Percentiles rank a stretch among this genome's conserved stretches.
Conservation (phyloP, 2,797 vertebrate species). For the Graptemys geographica region DNA sequence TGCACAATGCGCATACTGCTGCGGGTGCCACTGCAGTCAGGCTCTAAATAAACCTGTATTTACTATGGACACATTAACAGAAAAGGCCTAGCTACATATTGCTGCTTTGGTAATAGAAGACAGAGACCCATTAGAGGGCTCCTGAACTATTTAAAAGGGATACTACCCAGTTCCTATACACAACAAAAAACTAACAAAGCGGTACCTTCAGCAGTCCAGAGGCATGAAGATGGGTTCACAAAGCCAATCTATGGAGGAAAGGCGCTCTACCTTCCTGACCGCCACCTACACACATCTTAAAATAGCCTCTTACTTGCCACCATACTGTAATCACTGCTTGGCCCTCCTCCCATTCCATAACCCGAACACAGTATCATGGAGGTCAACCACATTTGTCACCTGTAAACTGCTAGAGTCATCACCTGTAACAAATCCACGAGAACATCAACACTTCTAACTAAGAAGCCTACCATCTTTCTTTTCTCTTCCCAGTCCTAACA, state of each 20-base stretch:
- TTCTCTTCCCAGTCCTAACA: not conserved
- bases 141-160: not conserved
- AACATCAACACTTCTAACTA: not conserved
- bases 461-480: not conserved
- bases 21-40: not conserved
- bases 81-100: not conserved
- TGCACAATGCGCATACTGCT: too few relatives aligned
- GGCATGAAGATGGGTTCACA: not conserved
- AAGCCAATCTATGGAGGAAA: not conserved
- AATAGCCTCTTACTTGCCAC: slow-evolving; percentile 10
- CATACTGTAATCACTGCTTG: accelerated
- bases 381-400: slow-evolving; percentile 17
- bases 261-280: not conserved
- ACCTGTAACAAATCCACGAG: slow-evolving; percentile 9
- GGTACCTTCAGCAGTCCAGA: not conserved
- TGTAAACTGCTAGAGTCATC: slow-evolving; percentile 13
- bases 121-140: not conserved
- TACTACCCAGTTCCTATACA: not conserved
- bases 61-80: not conserved
- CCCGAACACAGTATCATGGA: slow-evolving; percentile 7
- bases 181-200: not conserved
- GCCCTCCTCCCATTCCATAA: slow-evolving; percentile 2
- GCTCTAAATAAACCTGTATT: not conserved
- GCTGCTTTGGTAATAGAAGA: not conserved
- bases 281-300: slow-evolving; percentile 6